Conservation (phyloP, 2,888 invertebrate species). For the Leistus spinibarbis region DNA sequence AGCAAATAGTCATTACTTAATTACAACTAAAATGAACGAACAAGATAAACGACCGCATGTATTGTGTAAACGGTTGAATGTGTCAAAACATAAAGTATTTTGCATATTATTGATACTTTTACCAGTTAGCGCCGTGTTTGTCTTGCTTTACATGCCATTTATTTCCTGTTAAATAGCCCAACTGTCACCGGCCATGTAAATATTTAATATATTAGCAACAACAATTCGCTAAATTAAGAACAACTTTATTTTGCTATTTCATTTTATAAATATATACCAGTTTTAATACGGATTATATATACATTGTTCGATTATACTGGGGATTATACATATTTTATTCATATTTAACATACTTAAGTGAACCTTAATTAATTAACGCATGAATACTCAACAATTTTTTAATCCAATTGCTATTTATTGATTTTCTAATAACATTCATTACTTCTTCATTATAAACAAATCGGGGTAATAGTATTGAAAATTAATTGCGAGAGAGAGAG, state of each 20-base stretch:
- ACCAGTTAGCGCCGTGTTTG: not conserved
- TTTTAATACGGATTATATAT: too few species aligned
- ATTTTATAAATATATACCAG: too few species aligned
- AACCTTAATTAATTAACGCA: too few species aligned
- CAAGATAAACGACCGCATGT: constrained; percentile 3
- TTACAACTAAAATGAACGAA: not conserved
- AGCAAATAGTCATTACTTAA: constrained; percentile 5
- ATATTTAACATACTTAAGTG: too few species aligned
- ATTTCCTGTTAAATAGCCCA: constrained; percentile 12
- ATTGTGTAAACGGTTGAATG: not conserved
- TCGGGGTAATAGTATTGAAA: too few species aligned
- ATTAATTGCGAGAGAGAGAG: too few species aligned
- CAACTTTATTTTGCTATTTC: not conserved
- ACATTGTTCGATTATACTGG: too few species aligned
- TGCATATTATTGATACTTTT: constrained; percentile 5
- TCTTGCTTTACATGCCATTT: constrained; percentile 10
- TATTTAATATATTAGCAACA: constrained; percentile 17
- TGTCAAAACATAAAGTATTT: constrained; percentile 12
- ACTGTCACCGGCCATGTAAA: constrained; percentile 20
- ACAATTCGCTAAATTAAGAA: constrained; percentile 10
- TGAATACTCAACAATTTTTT: too few species aligned
- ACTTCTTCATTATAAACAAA: too few species aligned
- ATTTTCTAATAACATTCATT: too few species aligned
- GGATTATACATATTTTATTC: too few species aligned
- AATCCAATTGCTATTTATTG: too few species aligned